Percentiles rank a stretch among this genome's conserved stretches.
Conservation (phyloP, 2,113 vertebrate species). For the Progne subis region DNA sequence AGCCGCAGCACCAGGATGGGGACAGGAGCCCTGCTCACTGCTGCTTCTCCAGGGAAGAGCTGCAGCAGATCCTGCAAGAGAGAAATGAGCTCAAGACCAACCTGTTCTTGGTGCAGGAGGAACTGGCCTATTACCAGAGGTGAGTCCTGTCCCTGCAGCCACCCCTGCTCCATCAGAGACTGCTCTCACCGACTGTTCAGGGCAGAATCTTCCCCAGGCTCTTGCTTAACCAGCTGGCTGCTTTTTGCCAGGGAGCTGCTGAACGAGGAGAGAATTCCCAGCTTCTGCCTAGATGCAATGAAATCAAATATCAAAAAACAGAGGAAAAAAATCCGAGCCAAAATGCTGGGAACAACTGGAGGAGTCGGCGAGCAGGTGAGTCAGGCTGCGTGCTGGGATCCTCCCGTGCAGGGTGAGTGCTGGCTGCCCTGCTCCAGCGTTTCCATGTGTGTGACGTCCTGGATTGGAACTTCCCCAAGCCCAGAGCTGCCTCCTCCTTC, state of each 20-base stretch:
- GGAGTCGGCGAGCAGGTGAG: constrained; percentile 85
- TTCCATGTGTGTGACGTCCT: neutral
- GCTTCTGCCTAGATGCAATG: constrained; percentile 86
- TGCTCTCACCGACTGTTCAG: neutral
- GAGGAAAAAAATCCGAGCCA: constrained; percentile 90
- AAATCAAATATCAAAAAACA: constrained; percentile 86
- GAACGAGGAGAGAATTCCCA: constrained; percentile 84
- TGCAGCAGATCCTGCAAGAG: constrained; percentile 91
- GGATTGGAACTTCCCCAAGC: neutral
- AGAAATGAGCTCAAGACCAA: constrained; percentile 94
- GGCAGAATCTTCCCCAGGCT: neutral
- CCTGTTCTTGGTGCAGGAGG: constrained; percentile 94
- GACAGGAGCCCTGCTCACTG: constrained; percentile 30
- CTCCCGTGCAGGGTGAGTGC: neutral
- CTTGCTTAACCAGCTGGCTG: neutral
- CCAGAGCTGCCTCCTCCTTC: neutral
- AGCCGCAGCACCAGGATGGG: neutral
- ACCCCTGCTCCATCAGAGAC: neutral
- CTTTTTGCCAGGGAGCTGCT: constrained; percentile 86
- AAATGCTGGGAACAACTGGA: constrained; percentile 90
- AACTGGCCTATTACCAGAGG: constrained; percentile 93
- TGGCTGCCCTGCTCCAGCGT: neutral
- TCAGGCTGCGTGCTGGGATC: neutral
- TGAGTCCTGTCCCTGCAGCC: constrained; percentile 48
- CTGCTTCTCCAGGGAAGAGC: constrained; percentile 89